These are phyloP conservation scores for Micromussa lordhowensis DNA, from an alignment of 92 coral and sea anemone genomes.

Conservation along the genomic window DNA sequence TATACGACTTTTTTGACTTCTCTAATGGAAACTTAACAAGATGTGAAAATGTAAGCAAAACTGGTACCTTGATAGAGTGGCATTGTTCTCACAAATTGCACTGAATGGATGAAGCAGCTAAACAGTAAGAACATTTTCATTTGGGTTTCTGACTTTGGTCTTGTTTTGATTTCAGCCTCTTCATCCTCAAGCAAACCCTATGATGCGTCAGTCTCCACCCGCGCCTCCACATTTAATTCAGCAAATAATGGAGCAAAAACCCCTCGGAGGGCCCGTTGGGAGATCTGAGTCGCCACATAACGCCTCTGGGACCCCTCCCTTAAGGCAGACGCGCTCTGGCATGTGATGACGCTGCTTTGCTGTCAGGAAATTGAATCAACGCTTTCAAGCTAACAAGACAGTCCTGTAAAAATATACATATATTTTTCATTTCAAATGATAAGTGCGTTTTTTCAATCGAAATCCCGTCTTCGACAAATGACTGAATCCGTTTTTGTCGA, in stretches of 20 bases:
- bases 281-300: conserved; percentile 74
- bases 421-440: conserved; percentile 6
- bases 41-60: neutral
- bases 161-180: conserved; percentile 31
- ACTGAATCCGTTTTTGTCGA: neutral
- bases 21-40: neutral
- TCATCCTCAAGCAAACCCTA: conserved; percentile 46
- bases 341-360: conserved; percentile 18
- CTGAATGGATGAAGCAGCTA: neutral
- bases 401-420: neutral
- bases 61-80: neutral
- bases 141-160: neutral
- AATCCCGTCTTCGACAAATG: neutral
- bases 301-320: conserved; percentile 68
- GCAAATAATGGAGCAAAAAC: conserved; percentile 72
- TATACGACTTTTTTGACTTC: neutral
- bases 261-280: conserved; percentile 61
- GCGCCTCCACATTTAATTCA: conserved; percentile 40
- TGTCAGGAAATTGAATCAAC: neutral
- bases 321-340: conserved; percentile 73
- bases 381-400: neutral
- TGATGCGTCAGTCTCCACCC: conserved; percentile 34
- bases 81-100: neutral
- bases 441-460: neutral
- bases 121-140: neutral